Percentiles rank a stretch among this genome's conserved stretches.
These are phyloP conservation scores for Urocyon cinereoargenteus DNA, from an alignment of 2,797 vertebrate species.

Conservation along the genomic window DNA sequence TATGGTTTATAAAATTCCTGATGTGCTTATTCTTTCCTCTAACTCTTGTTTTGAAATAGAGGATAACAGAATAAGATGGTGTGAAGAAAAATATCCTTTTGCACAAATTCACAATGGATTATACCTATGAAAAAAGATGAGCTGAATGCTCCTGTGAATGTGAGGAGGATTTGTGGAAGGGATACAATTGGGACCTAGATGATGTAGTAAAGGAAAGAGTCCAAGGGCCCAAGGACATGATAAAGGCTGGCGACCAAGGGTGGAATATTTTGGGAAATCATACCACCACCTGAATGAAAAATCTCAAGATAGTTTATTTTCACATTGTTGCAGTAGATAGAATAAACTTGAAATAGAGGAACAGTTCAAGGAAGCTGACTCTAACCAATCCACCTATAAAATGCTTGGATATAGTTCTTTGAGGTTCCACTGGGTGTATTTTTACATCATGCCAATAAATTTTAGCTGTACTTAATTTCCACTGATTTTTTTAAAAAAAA, in stretches of 20 bases:
- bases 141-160: neutral
- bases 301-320: neutral
- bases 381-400: neutral
- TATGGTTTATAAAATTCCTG: neutral
- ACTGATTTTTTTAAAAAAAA: neutral
- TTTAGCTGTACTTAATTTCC: neutral
- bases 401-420: neutral
- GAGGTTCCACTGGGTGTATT: neutral
- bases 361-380: neutral
- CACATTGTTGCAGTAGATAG: neutral
- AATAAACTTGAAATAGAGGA: neutral
- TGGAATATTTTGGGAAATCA: neutral
- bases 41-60: neutral
- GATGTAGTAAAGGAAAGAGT: neutral
- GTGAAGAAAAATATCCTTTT: neutral
- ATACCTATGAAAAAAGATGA: neutral
- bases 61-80: neutral
- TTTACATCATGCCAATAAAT: neutral
- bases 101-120: neutral
- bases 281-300: neutral
- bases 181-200: no score
- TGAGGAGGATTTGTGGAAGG: neutral
- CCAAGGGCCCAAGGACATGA: fast-evolving
- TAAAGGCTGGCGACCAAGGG: fast-evolving
- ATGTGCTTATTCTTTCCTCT: neutral